Conservation (phyloP, 2,797 vertebrate genomes). For the Phyllotis vaccarum region DNA sequence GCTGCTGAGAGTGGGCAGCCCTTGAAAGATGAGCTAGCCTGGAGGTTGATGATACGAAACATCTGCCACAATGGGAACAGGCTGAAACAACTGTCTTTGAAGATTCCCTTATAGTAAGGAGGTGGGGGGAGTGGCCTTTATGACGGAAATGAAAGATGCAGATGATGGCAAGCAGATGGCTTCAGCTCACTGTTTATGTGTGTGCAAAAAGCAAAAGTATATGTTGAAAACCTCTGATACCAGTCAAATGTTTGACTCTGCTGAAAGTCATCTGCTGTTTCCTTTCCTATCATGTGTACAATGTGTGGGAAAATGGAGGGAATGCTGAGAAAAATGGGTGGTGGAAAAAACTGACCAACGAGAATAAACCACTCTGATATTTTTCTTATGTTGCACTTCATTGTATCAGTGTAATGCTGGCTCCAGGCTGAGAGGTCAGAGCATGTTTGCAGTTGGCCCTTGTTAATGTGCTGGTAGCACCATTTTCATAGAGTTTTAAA, state of each 20-base stretch:
- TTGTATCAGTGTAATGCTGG: slow-evolving; percentile 74
- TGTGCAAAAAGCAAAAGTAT: slow-evolving; percentile 80
- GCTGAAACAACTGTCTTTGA: slow-evolving; percentile 88
- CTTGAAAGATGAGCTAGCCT: slow-evolving; percentile 86
- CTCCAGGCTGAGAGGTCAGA: slow-evolving; percentile 77
- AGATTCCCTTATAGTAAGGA: slow-evolving; percentile 83
- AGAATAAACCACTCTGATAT: slow-evolving; percentile 38
- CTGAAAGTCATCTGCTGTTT: slow-evolving; percentile 47
- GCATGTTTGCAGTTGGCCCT: slow-evolving; percentile 58
- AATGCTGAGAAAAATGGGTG: not conserved
- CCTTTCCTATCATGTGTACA: not conserved
- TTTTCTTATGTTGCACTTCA: slow-evolving; percentile 74
- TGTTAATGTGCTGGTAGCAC: slow-evolving; percentile 57
- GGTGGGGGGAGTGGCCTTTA: slow-evolving; percentile 44
- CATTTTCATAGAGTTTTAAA: slow-evolving; percentile 75
- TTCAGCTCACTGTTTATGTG: slow-evolving; percentile 80
- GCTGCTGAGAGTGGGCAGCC: slow-evolving; percentile 85
- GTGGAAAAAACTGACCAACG: not conserved
- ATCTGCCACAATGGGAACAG: slow-evolving; percentile 87
- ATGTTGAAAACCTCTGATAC: slow-evolving; percentile 71
- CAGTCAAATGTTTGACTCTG: slow-evolving; percentile 67
- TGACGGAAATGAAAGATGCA: slow-evolving; percentile 74
- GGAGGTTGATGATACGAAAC: slow-evolving; percentile 88
- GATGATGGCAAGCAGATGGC: slow-evolving; percentile 80
- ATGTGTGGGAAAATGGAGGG: slow-evolving; percentile 12